Percentiles rank a stretch among this genome's conserved stretches.
phyloP scores from a whole-genome alignment of 2,888 invertebrate species.

The Sthenelais limicola region DNA sequence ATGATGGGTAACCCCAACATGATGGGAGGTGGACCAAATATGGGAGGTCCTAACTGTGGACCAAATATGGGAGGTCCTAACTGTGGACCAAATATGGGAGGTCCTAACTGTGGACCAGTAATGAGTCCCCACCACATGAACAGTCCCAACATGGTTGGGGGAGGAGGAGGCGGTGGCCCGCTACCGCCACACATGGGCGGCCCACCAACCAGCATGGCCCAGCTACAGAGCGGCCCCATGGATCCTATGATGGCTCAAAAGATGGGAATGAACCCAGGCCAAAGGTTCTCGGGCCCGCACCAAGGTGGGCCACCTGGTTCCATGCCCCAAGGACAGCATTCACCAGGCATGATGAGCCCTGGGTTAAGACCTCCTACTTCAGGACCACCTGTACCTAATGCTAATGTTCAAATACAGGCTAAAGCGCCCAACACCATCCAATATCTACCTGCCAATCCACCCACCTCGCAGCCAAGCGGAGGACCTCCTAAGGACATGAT shows the following conservation, averaged over 20 bases:
- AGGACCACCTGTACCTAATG: constrained; percentile 77
- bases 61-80: not conserved
- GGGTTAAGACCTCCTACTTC: constrained; percentile 32
- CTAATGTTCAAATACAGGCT: constrained; percentile 91
- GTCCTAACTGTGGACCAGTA: not conserved
- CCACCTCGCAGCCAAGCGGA: constrained; percentile 73
- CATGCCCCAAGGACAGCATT: constrained; percentile 48
- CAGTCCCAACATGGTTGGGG: constrained; percentile 17
- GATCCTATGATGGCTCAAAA: constrained; percentile 19
- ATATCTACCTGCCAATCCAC: constrained; percentile 96
- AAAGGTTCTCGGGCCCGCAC: constrained; percentile 17
- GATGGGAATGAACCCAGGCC: constrained; percentile 10
- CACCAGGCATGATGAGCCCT: constrained; percentile 52
- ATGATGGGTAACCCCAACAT: not conserved
- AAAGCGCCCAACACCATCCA: constrained; percentile 98
- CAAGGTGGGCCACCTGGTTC: constrained; percentile 16
- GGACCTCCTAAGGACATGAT: constrained; percentile 36
- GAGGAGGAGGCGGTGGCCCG: not conserved
- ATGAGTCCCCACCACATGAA: constrained; percentile 11
- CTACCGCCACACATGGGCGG: constrained; percentile 15
- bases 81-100: not conserved
- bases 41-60: not conserved
- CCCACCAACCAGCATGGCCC: constrained; percentile 1
- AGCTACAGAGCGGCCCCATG: constrained; percentile 4
- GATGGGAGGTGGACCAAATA: not conserved